Evolutionary conservation across 2,797 vertebrate species (phyloP).

Genomic region (Telmatherina bonti): DNA sequence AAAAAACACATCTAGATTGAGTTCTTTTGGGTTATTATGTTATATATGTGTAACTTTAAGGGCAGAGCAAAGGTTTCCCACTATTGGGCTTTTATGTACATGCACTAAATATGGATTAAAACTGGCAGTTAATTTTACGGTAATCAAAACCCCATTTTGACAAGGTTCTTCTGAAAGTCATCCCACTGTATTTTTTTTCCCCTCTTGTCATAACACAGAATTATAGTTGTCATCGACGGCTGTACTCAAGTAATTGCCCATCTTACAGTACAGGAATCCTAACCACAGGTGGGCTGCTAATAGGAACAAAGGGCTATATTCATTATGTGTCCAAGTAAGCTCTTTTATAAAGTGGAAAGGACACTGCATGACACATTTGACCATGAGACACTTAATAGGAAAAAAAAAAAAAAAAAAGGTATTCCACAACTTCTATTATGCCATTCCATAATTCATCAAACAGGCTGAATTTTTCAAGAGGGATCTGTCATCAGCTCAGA

Average conservation of each 20-base stretch:
- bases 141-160: conserved; percentile 71
- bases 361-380: conserved; percentile 61
- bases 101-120: conserved; percentile 72
- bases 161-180: conserved; percentile 74
- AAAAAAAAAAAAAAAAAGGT: conserved; percentile 55
- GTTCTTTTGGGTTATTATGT: conserved; percentile 49
- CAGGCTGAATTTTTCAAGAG: conserved; percentile 64
- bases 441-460: conserved; percentile 74
- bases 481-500: conserved; percentile 50
- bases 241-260: conserved; percentile 54
- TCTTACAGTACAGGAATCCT: conserved; percentile 56
- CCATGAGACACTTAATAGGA: conserved; percentile 41
- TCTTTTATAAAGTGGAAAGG: conserved; percentile 55
- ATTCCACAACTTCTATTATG: conserved; percentile 53
- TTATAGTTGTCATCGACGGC: conserved; percentile 59
- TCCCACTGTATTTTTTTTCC: conserved; percentile 38
- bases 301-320: conserved; percentile 64
- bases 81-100: conserved; percentile 62
- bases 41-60: conserved; percentile 52
- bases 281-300: conserved; percentile 64
- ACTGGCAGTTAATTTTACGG: conserved; percentile 77
- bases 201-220: conserved; percentile 36
- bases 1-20: too few relatives aligned
- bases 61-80: conserved; percentile 58
- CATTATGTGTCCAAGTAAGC: conserved; percentile 59